phyloP scores from a whole-genome alignment of 1,140 invertebrate species.

The Pseudomyrmex sp. region DNA sequence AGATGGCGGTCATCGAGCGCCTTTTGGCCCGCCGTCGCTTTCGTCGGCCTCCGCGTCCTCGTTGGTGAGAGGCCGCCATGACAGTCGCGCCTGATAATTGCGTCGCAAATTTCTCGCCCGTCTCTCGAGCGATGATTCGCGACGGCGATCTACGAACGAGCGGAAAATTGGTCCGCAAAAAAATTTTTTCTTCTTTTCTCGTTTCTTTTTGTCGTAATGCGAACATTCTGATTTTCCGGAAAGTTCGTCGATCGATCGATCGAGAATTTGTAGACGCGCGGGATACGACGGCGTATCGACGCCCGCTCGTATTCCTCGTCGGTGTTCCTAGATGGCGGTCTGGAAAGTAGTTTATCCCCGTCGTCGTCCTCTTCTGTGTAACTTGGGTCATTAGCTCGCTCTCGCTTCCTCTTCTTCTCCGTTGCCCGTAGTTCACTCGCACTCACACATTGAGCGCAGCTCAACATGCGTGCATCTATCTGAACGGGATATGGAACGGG shows the following conservation, averaged over 20 bases:
- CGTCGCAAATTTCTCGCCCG: constrained; percentile 38
- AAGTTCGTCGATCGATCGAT: constrained; percentile 18
- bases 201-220: constrained; percentile 5
- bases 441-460: neutral
- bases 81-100: constrained; percentile 64
- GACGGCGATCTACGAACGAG: neutral
- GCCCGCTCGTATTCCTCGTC: constrained; percentile 24
- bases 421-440: neutral
- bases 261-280: constrained; percentile 65
- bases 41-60: constrained; percentile 4
- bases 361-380: neutral
- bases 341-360: neutral
- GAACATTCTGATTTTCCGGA: neutral
- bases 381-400: neutral
- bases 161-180: too few species aligned
- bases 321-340: constrained; percentile 78
- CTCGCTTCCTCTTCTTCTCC: neutral
- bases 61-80: constrained; percentile 76
- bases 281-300: neutral
- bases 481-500: neutral
- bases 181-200: neutral
- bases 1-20: constrained; percentile 78
- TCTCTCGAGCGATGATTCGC: neutral
- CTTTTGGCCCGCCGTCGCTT: constrained; percentile 34
- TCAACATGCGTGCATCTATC: neutral